Evolutionary conservation across 1,140 invertebrate species (phyloP).

Genomic region (Solenopsis fugax): DNA sequence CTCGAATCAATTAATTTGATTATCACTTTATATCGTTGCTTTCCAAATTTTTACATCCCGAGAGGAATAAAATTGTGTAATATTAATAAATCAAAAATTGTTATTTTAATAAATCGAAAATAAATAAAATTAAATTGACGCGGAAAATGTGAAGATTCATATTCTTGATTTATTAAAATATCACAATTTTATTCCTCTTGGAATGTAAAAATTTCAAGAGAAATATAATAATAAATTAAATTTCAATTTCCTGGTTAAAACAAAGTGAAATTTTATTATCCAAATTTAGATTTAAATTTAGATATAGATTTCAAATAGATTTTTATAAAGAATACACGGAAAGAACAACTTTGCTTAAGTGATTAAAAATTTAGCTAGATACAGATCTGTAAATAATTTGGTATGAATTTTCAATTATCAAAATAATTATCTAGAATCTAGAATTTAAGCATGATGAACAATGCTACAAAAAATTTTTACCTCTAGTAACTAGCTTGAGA

Average conservation of each 20-base stretch:
- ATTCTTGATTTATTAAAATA: constrained; percentile 20
- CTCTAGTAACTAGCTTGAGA: too few species aligned
- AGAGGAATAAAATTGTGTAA: not conserved
- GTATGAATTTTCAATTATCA: too few species aligned
- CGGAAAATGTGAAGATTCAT: not conserved
- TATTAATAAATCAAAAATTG: constrained; percentile 12
- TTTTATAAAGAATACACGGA: not conserved
- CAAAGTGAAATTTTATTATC: not conserved
- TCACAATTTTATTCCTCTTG: constrained; percentile 16
- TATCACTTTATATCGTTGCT: not conserved
- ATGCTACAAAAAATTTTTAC: too few species aligned
- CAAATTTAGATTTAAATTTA: not conserved
- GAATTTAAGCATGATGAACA: too few species aligned
- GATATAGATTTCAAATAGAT: not conserved
- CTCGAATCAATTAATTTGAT: not conserved
- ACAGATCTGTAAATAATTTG: too few species aligned
- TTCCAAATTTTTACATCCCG: not conserved
- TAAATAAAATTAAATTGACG: constrained; percentile 11
- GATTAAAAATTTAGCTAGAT: too few species aligned
- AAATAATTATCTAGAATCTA: too few species aligned
- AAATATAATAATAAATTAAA: constrained; percentile 8
- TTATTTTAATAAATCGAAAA: constrained; percentile 8
- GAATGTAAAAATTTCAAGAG: not conserved
- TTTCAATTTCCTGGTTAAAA: not conserved
- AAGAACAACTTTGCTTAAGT: too few species aligned